phyloP scores from a whole-genome alignment of 2,113 vertebrate genomes.

The Leptobrachium leishanense region DNA sequence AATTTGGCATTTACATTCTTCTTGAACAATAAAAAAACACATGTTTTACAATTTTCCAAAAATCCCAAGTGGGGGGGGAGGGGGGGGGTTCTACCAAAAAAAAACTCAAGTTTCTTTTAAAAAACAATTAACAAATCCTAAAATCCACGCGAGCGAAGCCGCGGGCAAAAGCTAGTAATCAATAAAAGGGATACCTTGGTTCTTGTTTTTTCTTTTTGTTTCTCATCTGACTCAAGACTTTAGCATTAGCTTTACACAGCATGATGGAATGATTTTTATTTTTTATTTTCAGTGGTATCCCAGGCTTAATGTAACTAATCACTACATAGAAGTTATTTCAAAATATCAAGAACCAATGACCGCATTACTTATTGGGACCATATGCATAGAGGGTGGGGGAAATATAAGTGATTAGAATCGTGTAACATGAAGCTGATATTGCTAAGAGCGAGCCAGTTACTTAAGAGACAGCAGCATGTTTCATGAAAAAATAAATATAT shows the following conservation, averaged over 20 bases:
- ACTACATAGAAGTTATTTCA: conserved; percentile 63
- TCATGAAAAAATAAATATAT: conserved; percentile 18
- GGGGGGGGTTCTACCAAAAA: too few relatives aligned
- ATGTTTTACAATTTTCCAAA: too few relatives aligned
- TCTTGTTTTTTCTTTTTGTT: conserved; percentile 53
- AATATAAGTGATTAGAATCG: neutral
- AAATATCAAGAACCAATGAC: conserved; percentile 14
- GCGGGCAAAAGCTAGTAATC: too few relatives aligned
- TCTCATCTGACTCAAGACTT: conserved; percentile 61
- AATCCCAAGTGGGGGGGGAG: too few relatives aligned
- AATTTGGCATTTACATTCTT: too few relatives aligned
- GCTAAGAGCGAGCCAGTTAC: conserved; percentile 20
- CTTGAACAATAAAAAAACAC: too few relatives aligned
- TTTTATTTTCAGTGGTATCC: conserved; percentile 58
- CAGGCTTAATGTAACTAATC: conserved; percentile 60
- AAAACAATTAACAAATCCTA: too few relatives aligned
- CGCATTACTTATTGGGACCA: neutral
- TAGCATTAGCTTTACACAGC: conserved; percentile 62
- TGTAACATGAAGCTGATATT: conserved; percentile 11
- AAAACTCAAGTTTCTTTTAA: too few relatives aligned
- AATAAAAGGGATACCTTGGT: conserved; percentile 73
- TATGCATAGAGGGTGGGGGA: neutral
- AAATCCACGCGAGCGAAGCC: too few relatives aligned
- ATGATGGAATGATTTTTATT: conserved; percentile 56
- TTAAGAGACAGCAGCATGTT: conserved; percentile 42